These are phyloP conservation scores for Stictocephala bisonia DNA, from an alignment of 2,888 invertebrate genomes.

Conservation along the genomic window DNA sequence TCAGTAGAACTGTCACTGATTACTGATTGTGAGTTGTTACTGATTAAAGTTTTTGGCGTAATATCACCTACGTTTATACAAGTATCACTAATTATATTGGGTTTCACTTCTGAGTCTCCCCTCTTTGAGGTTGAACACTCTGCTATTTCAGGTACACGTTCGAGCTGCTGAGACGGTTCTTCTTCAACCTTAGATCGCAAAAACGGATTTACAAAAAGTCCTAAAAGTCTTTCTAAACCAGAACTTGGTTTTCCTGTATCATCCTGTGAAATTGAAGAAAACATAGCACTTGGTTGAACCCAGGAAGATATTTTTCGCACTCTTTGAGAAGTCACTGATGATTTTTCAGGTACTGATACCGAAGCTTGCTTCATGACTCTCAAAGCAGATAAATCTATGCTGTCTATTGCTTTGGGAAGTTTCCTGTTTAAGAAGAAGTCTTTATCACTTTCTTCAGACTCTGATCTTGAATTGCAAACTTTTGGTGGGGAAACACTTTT, in stretches of 20 bases:
- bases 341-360: slow-evolving; percentile 67
- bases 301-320: slow-evolving; percentile 73
- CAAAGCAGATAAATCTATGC: slow-evolving; percentile 61
- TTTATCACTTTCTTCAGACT: slow-evolving; percentile 45
- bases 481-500: slow-evolving; percentile 26
- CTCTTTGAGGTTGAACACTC: slow-evolving; percentile 8
- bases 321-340: slow-evolving; percentile 62
- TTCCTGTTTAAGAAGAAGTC: slow-evolving; percentile 39
- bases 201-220: slow-evolving; percentile 73
- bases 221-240: slow-evolving; percentile 74
- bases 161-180: slow-evolving; percentile 5
- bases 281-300: slow-evolving; percentile 63
- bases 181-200: slow-evolving; percentile 42
- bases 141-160: slow-evolving; percentile 37
- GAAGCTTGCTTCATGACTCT: slow-evolving; percentile 66
- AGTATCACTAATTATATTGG: neutral
- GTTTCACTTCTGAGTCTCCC: neutral
- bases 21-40: slow-evolving; percentile 4
- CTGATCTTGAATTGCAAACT: slow-evolving; percentile 31
- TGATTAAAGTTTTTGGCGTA: neutral
- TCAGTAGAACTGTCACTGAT: neutral
- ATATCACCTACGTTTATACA: neutral
- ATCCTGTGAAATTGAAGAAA: slow-evolving; percentile 65
- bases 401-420: slow-evolving; percentile 48
- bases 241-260: slow-evolving; percentile 67